A percentile compares a stretch with the other conserved stretches of the same genome.
phyloP scores from a whole-genome alignment of 2,797 vertebrate genomes.

The Paguma larvata region DNA sequence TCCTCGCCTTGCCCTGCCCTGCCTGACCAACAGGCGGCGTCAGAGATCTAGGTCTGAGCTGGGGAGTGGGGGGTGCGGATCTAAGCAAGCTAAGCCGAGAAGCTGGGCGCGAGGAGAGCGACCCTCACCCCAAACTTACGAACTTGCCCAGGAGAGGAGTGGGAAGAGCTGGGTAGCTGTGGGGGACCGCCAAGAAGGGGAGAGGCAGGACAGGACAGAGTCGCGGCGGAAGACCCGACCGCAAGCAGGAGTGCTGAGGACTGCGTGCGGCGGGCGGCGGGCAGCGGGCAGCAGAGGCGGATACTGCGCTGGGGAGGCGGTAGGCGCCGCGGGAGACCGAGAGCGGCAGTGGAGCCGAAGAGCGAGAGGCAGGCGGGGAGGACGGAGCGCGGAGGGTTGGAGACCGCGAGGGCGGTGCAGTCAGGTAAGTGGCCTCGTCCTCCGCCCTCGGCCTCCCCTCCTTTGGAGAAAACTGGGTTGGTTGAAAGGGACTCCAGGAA shows the following conservation, averaged over 20 bases:
- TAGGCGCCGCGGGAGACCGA: slow-evolving; percentile 24
- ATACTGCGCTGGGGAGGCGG: slow-evolving; percentile 26
- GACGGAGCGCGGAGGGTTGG: slow-evolving; percentile 31
- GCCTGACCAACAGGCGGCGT: slow-evolving; percentile 86
- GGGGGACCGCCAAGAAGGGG: background rate
- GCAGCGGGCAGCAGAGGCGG: background rate
- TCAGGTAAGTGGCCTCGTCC: slow-evolving; percentile 63
- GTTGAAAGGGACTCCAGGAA: slow-evolving; percentile 65
- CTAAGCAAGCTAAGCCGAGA: slow-evolving; percentile 64
- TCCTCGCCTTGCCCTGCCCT: slow-evolving; percentile 82
- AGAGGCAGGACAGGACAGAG: slow-evolving; percentile 33
- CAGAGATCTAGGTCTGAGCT: slow-evolving; percentile 75
- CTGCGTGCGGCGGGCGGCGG: background rate
- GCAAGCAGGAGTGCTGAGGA: background rate
- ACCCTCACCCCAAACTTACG: slow-evolving; percentile 83
- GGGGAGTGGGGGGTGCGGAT: slow-evolving; percentile 63
- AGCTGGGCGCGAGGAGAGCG: slow-evolving; percentile 63
- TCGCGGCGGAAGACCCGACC: background rate
- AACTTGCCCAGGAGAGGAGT: slow-evolving; percentile 65
- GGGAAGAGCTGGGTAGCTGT: background rate
- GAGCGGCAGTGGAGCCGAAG: slow-evolving; percentile 65
- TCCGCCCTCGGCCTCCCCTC: slow-evolving; percentile 6
- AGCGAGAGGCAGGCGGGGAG: slow-evolving; percentile 58
- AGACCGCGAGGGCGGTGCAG: slow-evolving; percentile 42
- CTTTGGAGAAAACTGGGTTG: slow-evolving; percentile 54